A percentile compares a stretch with the other conserved stretches of the same genome.
These are phyloP conservation scores for Drosophila multiciliata DNA, from an alignment of 2,888 invertebrate genomes.

Conservation along the genomic window DNA sequence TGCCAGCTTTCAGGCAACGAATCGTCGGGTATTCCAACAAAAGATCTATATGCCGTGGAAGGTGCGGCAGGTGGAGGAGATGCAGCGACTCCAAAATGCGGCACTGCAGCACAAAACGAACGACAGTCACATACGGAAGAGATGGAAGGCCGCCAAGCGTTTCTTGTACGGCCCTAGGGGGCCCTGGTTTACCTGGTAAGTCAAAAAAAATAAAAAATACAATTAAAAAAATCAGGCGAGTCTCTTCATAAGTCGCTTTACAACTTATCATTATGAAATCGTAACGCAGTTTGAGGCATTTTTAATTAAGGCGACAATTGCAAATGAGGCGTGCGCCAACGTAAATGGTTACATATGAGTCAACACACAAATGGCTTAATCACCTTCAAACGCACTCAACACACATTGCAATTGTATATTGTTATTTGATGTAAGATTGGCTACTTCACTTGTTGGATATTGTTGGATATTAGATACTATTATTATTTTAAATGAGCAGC, in stretches of 20 bases:
- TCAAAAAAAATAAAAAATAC: constrained; percentile 35
- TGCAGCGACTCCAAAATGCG: constrained; percentile 85
- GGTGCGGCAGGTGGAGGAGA: constrained; percentile 86
- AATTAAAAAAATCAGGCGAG: not conserved
- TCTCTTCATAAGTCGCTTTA: not conserved
- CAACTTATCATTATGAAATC: constrained; percentile 61
- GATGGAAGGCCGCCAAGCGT: constrained; percentile 86
- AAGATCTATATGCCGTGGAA: constrained; percentile 86
- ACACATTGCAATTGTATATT: constrained; percentile 2
- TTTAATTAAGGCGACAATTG: constrained; percentile 68
- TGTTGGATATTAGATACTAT: constrained; percentile 10
- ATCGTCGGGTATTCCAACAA: constrained; percentile 87
- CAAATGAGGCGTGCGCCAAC: constrained; percentile 65
- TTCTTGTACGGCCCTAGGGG: constrained; percentile 87
- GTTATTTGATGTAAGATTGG: constrained; percentile 5
- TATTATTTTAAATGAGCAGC: constrained; percentile 19
- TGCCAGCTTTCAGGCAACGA: constrained; percentile 86
- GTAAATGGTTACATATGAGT: constrained; percentile 45
- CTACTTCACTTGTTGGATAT: not conserved
- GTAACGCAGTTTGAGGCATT: constrained; percentile 57
- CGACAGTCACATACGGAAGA: constrained; percentile 85
- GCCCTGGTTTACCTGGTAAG: constrained; percentile 85
- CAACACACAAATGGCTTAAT: constrained; percentile 29
- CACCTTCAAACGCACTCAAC: constrained; percentile 47
- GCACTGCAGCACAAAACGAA: constrained; percentile 86